Evolutionary conservation across 1,140 invertebrate genomes (phyloP), one percentile per base, ranked within the genome.

Genomic region (Calosoma granatense): DNA sequence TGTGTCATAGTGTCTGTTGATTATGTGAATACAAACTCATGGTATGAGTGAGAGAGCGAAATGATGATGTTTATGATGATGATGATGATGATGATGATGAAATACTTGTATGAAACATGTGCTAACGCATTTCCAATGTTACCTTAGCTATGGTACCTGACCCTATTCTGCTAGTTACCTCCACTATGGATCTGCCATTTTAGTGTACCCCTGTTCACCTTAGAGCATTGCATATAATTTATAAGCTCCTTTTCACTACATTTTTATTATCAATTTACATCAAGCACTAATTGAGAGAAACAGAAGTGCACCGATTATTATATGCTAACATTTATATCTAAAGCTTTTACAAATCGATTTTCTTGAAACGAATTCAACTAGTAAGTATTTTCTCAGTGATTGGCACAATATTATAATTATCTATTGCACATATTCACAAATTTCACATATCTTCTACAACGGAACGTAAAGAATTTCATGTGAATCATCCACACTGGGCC

Each of bases 101-200:
- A 12, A 47, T 17, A 47, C 4, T 17, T 47, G 41, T 47, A 17
- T 47, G 41, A 47, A 47, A 47, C 17, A 47, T 47, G 41, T 47
- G 41, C 41, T 26, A 59, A 64, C 58, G 67, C 70, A 71, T 71
- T 71, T 71, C 70, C 70, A 71, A 71, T 71, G 70, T 70, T 69
- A 68, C 70, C 70, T 71, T 70, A 63, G 64, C 68, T 71, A 71
- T 69, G 22, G 36, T 20, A 22, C 22, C 22, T 53, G 23, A 47
- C 41, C 41, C 26, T 36, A n/a, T 47, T 17, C 3, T 47, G 41
- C 41, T 47, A 47, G 41, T 47, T 47, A 6, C 17, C 15, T 47
- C 17, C 41, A 47, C 17, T n/a, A 47, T 17, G 15, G 15, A 47
- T 47, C 41, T 47, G 41, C 41, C 41, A 47, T 47, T 47, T 47